A percentile compares a stretch with the other conserved stretches of the same genome.
Evolutionary conservation across 2,797 vertebrate species (phyloP).

Genomic region (Scarus forsteni): DNA sequence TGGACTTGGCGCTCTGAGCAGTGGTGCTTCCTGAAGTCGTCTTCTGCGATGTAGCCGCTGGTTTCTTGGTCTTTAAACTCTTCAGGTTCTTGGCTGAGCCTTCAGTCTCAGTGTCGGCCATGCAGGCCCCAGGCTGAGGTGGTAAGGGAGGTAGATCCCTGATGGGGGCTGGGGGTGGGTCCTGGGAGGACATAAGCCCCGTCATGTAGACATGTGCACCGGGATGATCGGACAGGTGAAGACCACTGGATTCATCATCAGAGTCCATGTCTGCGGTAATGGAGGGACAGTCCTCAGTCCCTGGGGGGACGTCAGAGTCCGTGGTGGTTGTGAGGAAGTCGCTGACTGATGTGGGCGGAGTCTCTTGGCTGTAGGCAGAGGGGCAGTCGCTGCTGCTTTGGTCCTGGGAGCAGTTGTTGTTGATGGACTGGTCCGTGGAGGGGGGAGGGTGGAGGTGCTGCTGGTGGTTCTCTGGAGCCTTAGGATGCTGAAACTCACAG

Average conservation of each 20-base stretch:
- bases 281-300: constrained; percentile 85
- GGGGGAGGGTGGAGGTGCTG: constrained; percentile 52
- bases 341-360: constrained; percentile 86
- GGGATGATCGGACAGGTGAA: constrained; percentile 56
- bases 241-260: constrained; percentile 83
- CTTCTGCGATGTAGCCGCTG: constrained; percentile 22
- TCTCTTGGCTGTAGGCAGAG: constrained; percentile 79
- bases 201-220: constrained; percentile 29
- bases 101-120: constrained; percentile 89
- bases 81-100: constrained; percentile 58
- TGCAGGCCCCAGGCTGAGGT: constrained; percentile 89
- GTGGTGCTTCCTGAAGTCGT: constrained; percentile 16
- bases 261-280: constrained; percentile 87
- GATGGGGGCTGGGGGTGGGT: constrained; percentile 86
- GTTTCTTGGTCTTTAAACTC: constrained; percentile 76
- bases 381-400: constrained; percentile 49
- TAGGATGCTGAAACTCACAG: constrained; percentile 94
- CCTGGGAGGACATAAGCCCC: constrained; percentile 54
- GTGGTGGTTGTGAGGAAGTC: constrained; percentile 87
- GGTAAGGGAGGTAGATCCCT: constrained; percentile 89
- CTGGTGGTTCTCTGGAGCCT: constrained; percentile 70
- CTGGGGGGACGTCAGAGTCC: constrained; percentile 85
- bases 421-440: constrained; percentile 71
- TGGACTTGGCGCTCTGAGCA: constrained; percentile 65
- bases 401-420: constrained; percentile 73